Conservation (phyloP, 1,140 invertebrate species). For the Latrodectus geometricus region DNA sequence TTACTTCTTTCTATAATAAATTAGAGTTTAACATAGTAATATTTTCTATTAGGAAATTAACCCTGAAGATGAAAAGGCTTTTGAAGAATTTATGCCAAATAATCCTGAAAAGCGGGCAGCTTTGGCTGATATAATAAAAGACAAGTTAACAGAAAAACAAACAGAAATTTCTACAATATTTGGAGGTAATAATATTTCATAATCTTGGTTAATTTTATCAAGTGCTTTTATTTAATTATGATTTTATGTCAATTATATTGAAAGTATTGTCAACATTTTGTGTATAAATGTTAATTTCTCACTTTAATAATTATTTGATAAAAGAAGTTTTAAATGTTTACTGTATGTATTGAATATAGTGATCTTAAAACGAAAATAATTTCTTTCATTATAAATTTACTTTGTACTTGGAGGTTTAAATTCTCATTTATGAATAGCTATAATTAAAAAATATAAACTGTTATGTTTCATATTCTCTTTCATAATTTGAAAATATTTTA, state of each 20-base stretch:
- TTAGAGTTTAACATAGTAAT: no score
- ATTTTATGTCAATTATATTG: slow-evolving; percentile 98
- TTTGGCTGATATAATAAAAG: slow-evolving; percentile 89
- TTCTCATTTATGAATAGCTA: no score
- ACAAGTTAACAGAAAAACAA: slow-evolving; percentile 92
- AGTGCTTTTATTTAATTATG: slow-evolving; percentile 71
- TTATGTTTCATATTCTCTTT: no score
- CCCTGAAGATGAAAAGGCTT: slow-evolving; percentile 87
- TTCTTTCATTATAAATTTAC: no score
- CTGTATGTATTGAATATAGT: no score
- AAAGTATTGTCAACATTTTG: slow-evolving; percentile 89
- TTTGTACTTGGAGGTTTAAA: no score
- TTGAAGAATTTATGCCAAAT: slow-evolving; percentile 85
- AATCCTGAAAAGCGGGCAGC: slow-evolving; percentile 77
- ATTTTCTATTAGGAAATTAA: slow-evolving; percentile 75
- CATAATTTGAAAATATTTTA: no score
- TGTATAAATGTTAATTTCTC: not conserved
- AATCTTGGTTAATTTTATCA: slow-evolving; percentile 70
- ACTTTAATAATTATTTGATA: no score
- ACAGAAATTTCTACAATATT: slow-evolving; percentile 89
- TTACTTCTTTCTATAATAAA: no score
- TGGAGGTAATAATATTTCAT: slow-evolving; percentile 72
- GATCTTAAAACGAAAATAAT: no score
- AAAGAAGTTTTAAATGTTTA: no score
- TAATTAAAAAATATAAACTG: no score